Evolutionary conservation across 1,140 invertebrate genomes (phyloP), one percentile per base, ranked within the genome.

Genomic region (Drosophila pseudoobscura): DNA sequence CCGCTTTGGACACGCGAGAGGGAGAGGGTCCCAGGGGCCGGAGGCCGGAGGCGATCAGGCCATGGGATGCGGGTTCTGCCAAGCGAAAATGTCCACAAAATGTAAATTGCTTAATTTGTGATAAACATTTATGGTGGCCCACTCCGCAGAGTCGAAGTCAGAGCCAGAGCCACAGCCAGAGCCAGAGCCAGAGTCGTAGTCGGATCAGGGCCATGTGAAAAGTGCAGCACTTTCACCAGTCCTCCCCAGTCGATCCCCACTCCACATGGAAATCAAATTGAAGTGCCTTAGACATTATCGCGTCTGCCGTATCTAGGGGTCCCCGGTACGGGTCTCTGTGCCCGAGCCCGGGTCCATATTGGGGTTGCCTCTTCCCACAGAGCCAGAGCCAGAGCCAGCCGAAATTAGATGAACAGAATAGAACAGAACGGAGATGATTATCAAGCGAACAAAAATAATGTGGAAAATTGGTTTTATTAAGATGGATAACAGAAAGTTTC

Each of bases 21-120:
- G 59, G 60, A 63, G 68, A 75, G 66, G 41, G 55, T 51, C 62
- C 24, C 47, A 57, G 4, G 3, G 22, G n/a, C 44, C 51, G 45
- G 54, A 49, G 22, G n/a, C 44, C 51, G 45, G 54, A 49, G 61
- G 61, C 70, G 52, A 57, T 53, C 51, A 39, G 55, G 47, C 71
- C 55, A 85, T 87, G 82, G 83, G 55, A 85, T 87, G 82, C 82
- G 82, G 82, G 82, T 54, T 66, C 39, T 56, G 54, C 58, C 75
- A 31, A 44, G 65, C 51, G 53, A 74, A 65, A 78, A 78, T 64
- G 50, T 75, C 65, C 71, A 80, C 57, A 45, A 85, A 80, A 87
- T 82, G 71, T 87, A 88, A 78, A 87, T 82, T 88, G 65, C 75
- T 82, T 87, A 75, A 82, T 83, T 83, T 78, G 78, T 87, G 83